phyloP scores from a whole-genome alignment of 1,140 invertebrate species.

The Phymastichus coffea region DNA sequence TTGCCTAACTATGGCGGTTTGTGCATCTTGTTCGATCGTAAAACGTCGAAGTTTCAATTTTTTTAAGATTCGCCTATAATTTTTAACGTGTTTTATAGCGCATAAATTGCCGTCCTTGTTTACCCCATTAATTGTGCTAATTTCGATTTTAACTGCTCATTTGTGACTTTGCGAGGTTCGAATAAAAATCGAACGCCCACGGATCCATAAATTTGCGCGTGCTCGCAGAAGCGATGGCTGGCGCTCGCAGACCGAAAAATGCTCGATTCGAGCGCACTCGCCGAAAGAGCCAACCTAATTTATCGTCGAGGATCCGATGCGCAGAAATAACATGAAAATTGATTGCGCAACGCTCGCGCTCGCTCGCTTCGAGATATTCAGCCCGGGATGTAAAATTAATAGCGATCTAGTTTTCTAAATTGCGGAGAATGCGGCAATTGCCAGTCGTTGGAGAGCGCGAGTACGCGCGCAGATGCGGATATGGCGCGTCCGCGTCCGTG shows the following conservation, averaged over 20 bases:
- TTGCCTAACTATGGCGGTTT: neutral
- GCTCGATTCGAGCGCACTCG: neutral
- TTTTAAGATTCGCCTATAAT: neutral
- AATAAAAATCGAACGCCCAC: no score
- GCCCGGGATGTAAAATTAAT: conserved; percentile 54
- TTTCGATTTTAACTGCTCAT: no score
- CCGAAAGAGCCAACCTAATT: conserved; percentile 20
- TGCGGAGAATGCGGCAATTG: conserved; percentile 54
- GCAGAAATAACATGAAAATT: conserved; percentile 17
- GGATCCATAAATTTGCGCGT: no score
- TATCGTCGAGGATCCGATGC: conserved; percentile 16
- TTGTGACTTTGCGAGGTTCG: no score
- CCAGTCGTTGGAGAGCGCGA: conserved; percentile 47
- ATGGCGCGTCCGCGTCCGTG: no score
- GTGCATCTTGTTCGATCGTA: conserved; percentile 17
- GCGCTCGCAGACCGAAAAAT: no score
- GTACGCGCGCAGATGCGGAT: conserved; percentile 35
- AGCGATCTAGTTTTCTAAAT: conserved; percentile 56
- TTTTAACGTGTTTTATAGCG: conserved; percentile 13
- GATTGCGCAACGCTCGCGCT: conserved; percentile 14
- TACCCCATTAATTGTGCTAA: no score
- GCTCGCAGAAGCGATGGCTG: no score
- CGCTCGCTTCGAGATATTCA: conserved; percentile 29
- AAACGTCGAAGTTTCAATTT: conserved; percentile 16
- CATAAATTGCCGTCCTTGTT: no score